Percentiles rank a stretch among this genome's conserved stretches.
Conservation (phyloP, 2,113 vertebrate species). For the Uria aalge region DNA sequence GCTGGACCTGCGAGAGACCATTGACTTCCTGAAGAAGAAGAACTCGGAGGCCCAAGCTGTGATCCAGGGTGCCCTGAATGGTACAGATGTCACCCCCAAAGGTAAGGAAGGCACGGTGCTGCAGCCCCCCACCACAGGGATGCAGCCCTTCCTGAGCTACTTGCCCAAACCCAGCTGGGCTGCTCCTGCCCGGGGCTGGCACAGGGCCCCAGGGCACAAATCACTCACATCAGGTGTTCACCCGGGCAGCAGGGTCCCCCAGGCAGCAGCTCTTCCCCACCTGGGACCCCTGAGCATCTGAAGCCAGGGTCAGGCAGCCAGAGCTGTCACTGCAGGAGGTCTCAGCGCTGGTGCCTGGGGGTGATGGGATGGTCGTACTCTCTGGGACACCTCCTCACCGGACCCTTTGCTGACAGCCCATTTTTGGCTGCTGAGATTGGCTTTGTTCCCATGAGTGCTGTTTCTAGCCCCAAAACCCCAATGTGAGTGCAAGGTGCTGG, state of each 20-base stretch:
- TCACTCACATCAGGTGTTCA: background rate
- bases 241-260: accelerated
- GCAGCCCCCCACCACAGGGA: background rate
- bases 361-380: background rate
- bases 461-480: background rate
- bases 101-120: constrained; percentile 66
- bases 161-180: background rate
- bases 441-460: background rate
- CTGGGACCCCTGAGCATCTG: background rate
- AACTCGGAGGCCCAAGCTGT: constrained; percentile 93
- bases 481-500: background rate
- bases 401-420: background rate
- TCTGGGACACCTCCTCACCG: background rate
- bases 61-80: constrained; percentile 90
- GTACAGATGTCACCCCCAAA: constrained; percentile 83
- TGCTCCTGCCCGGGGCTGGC: background rate
- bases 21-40: constrained; percentile 86
- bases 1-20: constrained; percentile 89
- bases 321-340: background rate
- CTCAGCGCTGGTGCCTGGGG: accelerated
- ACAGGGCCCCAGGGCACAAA: background rate
- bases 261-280: background rate
- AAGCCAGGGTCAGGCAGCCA: background rate
- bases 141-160: background rate
- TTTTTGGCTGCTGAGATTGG: background rate